Conservation (phyloP, 2,888 invertebrate species). For the Tupiocoris notatus region DNA sequence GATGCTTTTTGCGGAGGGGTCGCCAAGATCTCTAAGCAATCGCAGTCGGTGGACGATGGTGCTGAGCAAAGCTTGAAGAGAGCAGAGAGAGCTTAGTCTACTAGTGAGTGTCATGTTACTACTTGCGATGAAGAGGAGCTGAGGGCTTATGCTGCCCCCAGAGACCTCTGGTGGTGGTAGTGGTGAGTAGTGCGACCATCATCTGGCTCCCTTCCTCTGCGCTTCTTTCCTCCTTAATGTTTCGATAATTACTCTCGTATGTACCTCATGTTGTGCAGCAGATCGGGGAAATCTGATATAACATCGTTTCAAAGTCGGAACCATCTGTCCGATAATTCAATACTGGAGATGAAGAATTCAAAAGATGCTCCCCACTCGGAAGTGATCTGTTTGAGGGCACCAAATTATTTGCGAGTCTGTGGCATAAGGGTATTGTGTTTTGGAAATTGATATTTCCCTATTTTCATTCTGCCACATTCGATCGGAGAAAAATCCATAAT, state of each 20-base stretch:
- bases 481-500: no score
- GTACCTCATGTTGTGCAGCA: conserved; percentile 38
- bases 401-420: no score
- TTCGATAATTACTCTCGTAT: conserved; percentile 45
- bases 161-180: conserved; percentile 34
- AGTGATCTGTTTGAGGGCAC: no score
- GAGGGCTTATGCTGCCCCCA: background rate
- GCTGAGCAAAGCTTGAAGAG: background rate
- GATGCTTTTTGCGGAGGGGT: background rate
- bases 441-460: no score
- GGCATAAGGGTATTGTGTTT: no score
- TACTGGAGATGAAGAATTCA: conserved; percentile 20
- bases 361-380: no score
- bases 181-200: conserved; percentile 43
- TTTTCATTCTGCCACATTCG: no score
- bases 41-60: background rate
- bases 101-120: background rate
- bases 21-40: background rate
- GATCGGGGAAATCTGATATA: conserved; percentile 30
- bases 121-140: conserved; percentile 18
- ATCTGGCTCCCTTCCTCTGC: conserved; percentile 26
- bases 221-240: conserved; percentile 5
- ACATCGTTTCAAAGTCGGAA: background rate
- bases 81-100: background rate
- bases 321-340: conserved; percentile 43